Evolutionary conservation across 2,797 vertebrate genomes (phyloP).

Genomic region (Acrossocheilus wenchowensis): DNA sequence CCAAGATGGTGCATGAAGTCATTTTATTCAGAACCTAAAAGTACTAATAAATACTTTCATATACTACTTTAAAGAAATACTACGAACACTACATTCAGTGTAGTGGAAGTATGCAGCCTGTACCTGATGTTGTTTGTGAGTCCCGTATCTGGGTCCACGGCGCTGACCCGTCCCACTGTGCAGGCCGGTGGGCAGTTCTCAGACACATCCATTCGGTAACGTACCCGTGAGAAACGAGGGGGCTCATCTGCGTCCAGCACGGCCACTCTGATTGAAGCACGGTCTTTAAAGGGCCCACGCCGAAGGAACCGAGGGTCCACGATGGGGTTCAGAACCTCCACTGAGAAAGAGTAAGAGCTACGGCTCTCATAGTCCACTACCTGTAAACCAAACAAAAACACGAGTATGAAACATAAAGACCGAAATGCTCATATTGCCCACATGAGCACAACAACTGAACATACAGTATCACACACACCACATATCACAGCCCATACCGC

Average conservation of each 20-base stretch:
- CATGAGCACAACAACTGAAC: not conserved
- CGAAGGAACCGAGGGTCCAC: slow-evolving; percentile 90
- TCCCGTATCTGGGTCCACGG: slow-evolving; percentile 86
- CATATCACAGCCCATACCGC: not conserved
- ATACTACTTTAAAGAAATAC: not conserved
- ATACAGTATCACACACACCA: not conserved
- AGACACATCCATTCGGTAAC: slow-evolving; percentile 84
- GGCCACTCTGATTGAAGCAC: slow-evolving; percentile 83
- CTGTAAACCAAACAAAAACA: slow-evolving; percentile 59
- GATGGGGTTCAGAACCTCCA: slow-evolving; percentile 89
- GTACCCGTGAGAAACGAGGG: slow-evolving; percentile 82
- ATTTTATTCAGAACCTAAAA: not conserved
- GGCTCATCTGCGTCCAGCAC: slow-evolving; percentile 90
- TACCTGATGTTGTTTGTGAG: slow-evolving; percentile 89
- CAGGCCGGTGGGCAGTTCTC: slow-evolving; percentile 87
- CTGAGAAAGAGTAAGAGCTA: slow-evolving; percentile 87
- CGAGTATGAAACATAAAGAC: not conserved
- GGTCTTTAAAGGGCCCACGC: slow-evolving; percentile 89
- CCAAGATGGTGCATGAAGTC: not conserved
- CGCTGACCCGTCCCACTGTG: slow-evolving; percentile 85
- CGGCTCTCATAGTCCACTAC: slow-evolving; percentile 88
- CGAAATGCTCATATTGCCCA: not conserved
- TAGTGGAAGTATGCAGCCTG: not conserved
- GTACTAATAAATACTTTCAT: not conserved
- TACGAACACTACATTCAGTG: not conserved